Evolutionary conservation across 2,797 vertebrate species (phyloP).

Genomic region (Pipistrellus kuhlii): DNA sequence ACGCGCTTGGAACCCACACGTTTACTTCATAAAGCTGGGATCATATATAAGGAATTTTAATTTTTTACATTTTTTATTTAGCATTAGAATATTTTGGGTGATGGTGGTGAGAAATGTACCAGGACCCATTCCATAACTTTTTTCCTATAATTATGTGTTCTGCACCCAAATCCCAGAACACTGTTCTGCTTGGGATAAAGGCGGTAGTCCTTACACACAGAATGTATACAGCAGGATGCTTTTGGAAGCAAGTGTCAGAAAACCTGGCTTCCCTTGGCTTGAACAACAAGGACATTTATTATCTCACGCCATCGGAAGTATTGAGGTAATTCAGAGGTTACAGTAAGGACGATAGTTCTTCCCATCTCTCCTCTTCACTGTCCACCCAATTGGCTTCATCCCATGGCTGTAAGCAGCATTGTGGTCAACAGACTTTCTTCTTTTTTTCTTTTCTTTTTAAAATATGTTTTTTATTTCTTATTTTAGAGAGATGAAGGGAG

Average conservation of each 20-base stretch:
- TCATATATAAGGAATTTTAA: not conserved
- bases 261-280: not conserved
- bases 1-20: accelerated
- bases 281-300: not conserved
- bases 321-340: not conserved
- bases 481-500: no score
- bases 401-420: not conserved
- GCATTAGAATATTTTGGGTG: not conserved
- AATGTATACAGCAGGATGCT: not conserved
- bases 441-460: no score
- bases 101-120: not conserved
- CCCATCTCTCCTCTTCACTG: not conserved
- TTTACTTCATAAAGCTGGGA: not conserved
- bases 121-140: not conserved
- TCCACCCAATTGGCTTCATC: not conserved
- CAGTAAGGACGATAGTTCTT: not conserved
- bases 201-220: not conserved
- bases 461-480: no score
- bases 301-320: not conserved
- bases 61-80: constrained; percentile 34
- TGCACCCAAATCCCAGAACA: constrained; percentile 11
- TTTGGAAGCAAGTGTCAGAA: constrained; percentile 11
- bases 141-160: not conserved
- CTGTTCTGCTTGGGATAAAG: constrained; percentile 19
- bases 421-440: not conserved